phyloP scores from a whole-genome alignment of 2,113 vertebrate genomes.

The Pleuronectes platessa region DNA sequence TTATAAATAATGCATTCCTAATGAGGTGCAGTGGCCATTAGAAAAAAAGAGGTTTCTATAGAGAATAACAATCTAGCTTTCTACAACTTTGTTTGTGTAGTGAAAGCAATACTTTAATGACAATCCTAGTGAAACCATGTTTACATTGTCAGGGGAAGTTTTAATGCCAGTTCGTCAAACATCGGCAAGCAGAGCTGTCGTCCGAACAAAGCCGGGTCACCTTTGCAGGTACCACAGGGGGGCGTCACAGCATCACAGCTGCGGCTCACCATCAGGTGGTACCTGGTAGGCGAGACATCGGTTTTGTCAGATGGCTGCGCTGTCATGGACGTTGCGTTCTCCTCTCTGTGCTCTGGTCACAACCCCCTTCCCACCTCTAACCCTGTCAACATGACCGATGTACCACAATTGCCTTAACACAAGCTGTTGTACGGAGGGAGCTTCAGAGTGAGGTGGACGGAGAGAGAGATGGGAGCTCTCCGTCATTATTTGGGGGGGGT shows the following conservation, averaged over 20 bases:
- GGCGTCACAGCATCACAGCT: constrained; percentile 31
- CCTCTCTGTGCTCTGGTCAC: constrained; percentile 44
- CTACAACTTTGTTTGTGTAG: constrained; percentile 87
- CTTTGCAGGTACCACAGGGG: constrained; percentile 22
- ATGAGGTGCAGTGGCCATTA: constrained; percentile 70
- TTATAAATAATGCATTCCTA: constrained; percentile 83
- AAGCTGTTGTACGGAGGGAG: constrained; percentile 74
- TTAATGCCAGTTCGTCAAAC: constrained; percentile 62
- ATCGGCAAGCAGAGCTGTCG: constrained; percentile 41
- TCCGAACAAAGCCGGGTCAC: constrained; percentile 23
- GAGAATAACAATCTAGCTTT: constrained; percentile 86
- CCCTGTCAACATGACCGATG: constrained; percentile 38
- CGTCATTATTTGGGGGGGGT: constrained; percentile 2
- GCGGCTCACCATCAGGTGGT: background rate
- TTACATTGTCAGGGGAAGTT: constrained; percentile 82
- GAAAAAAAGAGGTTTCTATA: constrained; percentile 69
- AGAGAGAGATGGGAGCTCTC: constrained; percentile 12
- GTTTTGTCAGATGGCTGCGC: constrained; percentile 34
- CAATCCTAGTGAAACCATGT: constrained; percentile 87
- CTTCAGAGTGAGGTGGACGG: constrained; percentile 10
- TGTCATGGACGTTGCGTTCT: constrained; percentile 11
- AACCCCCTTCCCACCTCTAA: constrained; percentile 11
- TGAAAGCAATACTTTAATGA: constrained; percentile 86
- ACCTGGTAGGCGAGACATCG: background rate
- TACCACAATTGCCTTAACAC: constrained; percentile 84